phyloP scores from a whole-genome alignment of 1,140 invertebrate species.

The Leptopilina boulardi region DNA sequence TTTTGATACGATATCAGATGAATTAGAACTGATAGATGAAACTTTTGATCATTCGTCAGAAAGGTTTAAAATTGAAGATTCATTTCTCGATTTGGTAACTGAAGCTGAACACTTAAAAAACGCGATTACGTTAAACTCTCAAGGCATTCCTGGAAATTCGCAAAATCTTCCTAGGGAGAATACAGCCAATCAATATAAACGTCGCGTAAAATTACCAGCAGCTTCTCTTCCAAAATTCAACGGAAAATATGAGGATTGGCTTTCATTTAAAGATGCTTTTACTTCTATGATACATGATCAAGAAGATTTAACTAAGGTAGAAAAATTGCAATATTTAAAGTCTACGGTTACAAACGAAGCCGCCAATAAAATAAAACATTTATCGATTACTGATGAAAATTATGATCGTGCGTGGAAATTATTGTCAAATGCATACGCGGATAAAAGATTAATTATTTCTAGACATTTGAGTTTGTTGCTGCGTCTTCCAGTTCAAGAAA shows the following conservation, averaged over 20 bases:
- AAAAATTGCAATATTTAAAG: slow-evolving; percentile 54
- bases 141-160: too few relatives aligned
- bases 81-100: too few relatives aligned
- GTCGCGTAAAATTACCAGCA: slow-evolving; percentile 44
- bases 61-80: too few relatives aligned
- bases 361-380: slow-evolving; percentile 37
- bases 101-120: too few relatives aligned
- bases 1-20: too few relatives aligned
- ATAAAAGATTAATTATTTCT: slow-evolving; percentile 32
- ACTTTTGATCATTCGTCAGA: too few relatives aligned
- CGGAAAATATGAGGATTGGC: too few relatives aligned
- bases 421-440: slow-evolving; percentile 38
- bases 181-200: not conserved
- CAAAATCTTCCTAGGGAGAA: too few relatives aligned
- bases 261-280: slow-evolving; percentile 46
- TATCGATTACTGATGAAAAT: slow-evolving; percentile 40
- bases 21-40: too few relatives aligned
- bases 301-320: slow-evolving; percentile 37
- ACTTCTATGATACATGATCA: slow-evolving; percentile 40
- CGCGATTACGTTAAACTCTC: too few relatives aligned
- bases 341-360: slow-evolving; percentile 37
- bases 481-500: slow-evolving; percentile 30
- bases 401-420: slow-evolving; percentile 45
- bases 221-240: slow-evolving; percentile 47
- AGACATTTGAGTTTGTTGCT: slow-evolving; percentile 40